These are phyloP conservation scores for Mustela nigripes DNA, from an alignment of 2,113 vertebrate genomes.

Conservation along the genomic window DNA sequence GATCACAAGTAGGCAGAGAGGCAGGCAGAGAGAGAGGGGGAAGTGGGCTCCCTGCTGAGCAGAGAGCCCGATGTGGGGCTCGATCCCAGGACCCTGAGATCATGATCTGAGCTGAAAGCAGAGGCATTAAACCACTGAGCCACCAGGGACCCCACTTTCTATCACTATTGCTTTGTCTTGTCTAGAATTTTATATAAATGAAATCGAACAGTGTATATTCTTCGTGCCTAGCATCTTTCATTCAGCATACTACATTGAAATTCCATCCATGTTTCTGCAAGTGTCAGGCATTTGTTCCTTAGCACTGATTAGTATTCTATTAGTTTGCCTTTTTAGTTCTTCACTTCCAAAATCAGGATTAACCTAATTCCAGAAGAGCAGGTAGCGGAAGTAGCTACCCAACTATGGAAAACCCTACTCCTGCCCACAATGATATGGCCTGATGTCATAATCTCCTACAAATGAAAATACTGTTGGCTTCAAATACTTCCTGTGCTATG, in stretches of 20 bases:
- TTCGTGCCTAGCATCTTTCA: background rate
- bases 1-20: too few relatives aligned
- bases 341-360: slow-evolving; percentile 21
- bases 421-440: background rate
- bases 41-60: too few relatives aligned
- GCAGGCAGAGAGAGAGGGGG: too few relatives aligned
- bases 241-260: background rate
- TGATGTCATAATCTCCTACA: slow-evolving; percentile 22
- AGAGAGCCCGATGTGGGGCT: too few relatives aligned
- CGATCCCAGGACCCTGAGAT: too few relatives aligned
- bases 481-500: slow-evolving; percentile 51
- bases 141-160: background rate
- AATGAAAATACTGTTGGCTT: slow-evolving; percentile 9
- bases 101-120: too few relatives aligned
- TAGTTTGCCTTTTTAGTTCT: background rate
- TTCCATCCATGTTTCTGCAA: background rate
- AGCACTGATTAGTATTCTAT: background rate
- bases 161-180: background rate
- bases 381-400: background rate
- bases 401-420: background rate
- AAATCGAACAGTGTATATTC: background rate
- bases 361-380: background rate
- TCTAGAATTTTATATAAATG: background rate
- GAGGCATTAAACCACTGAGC: too few relatives aligned
- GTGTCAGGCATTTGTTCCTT: background rate